phyloP scores from a whole-genome alignment of 2,113 vertebrate species.

The Sphaerodactylus townsendi region DNA sequence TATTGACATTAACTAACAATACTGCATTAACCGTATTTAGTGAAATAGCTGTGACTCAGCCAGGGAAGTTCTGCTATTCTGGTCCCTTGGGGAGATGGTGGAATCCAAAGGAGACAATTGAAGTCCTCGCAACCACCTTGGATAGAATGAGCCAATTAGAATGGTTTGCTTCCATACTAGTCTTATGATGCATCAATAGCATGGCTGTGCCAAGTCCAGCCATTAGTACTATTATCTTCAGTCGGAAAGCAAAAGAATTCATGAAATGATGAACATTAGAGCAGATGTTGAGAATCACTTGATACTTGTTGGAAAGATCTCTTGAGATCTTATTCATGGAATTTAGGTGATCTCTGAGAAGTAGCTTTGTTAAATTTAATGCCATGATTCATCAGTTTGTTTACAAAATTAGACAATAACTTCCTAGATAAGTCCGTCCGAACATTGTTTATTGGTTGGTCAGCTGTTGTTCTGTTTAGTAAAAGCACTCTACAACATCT shows the following conservation, averaged over 20 bases:
- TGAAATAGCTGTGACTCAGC: too few relatives aligned
- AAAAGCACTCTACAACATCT: not conserved
- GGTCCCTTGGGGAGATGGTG: too few relatives aligned
- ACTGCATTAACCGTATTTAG: too few relatives aligned
- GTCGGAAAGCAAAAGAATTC: not conserved
- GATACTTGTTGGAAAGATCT: not conserved
- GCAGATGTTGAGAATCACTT: not conserved
- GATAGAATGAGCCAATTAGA: not conserved
- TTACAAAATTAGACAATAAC: not conserved
- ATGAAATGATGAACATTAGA: not conserved
- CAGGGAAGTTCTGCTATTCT: too few relatives aligned
- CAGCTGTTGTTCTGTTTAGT: constrained; percentile 1
- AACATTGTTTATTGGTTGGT: not conserved
- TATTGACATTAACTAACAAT: too few relatives aligned
- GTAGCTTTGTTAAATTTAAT: not conserved
- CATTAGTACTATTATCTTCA: not conserved
- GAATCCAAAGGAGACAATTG: too few relatives aligned
- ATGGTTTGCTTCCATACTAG: not conserved
- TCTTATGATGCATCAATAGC: not conserved
- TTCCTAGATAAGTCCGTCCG: not conserved
- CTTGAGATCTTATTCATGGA: not conserved
- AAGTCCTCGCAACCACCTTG: too few relatives aligned
- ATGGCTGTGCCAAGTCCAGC: not conserved
- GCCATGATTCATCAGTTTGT: not conserved
- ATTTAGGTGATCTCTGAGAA: not conserved